Conservation (phyloP, 2,888 invertebrate genomes). For the Oxystoma pomonae region DNA sequence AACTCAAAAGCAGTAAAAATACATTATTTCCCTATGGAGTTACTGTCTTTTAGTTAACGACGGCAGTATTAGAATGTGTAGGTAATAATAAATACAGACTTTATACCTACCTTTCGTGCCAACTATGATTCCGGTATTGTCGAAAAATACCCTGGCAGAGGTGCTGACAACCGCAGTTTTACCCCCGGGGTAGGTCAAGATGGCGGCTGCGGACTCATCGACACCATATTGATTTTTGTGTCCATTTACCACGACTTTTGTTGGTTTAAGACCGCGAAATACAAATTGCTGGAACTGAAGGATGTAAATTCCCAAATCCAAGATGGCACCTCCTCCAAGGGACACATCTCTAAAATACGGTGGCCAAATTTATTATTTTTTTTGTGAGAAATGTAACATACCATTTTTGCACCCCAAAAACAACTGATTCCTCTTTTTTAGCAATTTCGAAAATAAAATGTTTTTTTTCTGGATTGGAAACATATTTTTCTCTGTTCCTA, state of each 20-base stretch:
- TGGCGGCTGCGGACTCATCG: conserved; percentile 62
- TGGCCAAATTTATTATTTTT: too few relatives aligned
- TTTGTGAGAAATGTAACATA: conserved; percentile 47
- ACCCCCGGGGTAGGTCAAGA: conserved; percentile 58
- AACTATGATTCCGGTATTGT: conserved; percentile 58
- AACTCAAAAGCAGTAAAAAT: too few relatives aligned
- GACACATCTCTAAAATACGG: conserved; percentile 41
- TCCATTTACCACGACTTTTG: conserved; percentile 62
- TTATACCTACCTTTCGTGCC: conserved; percentile 43
- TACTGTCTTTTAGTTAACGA: too few relatives aligned
- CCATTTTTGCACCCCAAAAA: too few relatives aligned
- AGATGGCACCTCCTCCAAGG: conserved; percentile 68
- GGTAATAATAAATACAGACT: too few relatives aligned
- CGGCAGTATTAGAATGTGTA: too few relatives aligned
- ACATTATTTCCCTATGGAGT: too few relatives aligned
- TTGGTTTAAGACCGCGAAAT: conserved; percentile 63
- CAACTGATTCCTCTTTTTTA: too few relatives aligned
- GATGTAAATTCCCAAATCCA: conserved; percentile 72
- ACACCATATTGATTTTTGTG: conserved; percentile 65
- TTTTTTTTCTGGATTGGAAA: too few relatives aligned
- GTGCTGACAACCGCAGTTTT: conserved; percentile 60
- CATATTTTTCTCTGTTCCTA: too few relatives aligned
- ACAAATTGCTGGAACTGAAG: conserved; percentile 67
- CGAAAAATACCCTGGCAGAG: conserved; percentile 52
- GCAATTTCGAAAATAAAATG: too few relatives aligned